These are phyloP conservation scores for Poicephalus meyeri DNA, from an alignment of 2,113 vertebrate species.

Conservation along the genomic window DNA sequence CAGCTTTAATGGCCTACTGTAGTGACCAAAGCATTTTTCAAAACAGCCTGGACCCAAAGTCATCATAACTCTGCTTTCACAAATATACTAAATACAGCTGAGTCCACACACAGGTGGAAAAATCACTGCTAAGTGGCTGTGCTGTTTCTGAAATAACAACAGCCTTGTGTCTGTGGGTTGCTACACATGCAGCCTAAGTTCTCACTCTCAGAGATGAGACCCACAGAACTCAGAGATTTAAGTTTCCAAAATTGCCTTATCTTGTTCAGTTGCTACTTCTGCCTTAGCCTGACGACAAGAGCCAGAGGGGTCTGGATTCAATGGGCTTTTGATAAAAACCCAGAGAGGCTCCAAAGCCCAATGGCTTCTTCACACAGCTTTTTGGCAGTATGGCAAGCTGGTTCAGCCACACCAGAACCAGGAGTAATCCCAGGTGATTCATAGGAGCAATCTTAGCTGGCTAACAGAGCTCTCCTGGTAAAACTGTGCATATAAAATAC, in stretches of 20 bases:
- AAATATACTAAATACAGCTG: not conserved
- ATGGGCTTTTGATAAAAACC: constrained; percentile 34
- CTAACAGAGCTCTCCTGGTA: not conserved
- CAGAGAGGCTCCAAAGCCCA: not conserved
- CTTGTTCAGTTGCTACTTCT: not conserved
- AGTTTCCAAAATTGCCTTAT: not conserved
- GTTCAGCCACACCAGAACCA: constrained; percentile 19
- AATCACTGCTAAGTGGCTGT: not conserved
- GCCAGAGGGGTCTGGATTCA: not conserved
- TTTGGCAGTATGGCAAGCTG: constrained; percentile 8
- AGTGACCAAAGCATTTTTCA: not conserved
- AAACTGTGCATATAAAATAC: constrained; percentile 10
- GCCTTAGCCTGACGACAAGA: not conserved
- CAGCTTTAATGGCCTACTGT: not conserved
- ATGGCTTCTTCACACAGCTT: not conserved
- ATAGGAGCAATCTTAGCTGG: not conserved
- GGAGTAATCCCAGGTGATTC: constrained; percentile 29
- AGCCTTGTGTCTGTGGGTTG: fast-evolving
- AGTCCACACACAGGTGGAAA: not conserved
- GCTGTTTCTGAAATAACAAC: not conserved
- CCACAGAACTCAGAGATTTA: not conserved
- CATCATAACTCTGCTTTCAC: not conserved
- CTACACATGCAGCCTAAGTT: not conserved
- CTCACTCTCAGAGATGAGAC: not conserved
- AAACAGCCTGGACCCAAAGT: not conserved